A percentile compares a stretch with the other conserved stretches of the same genome.
Evolutionary conservation across 2,113 vertebrate genomes (phyloP).

Genomic region (Taurulus bubalis): DNA sequence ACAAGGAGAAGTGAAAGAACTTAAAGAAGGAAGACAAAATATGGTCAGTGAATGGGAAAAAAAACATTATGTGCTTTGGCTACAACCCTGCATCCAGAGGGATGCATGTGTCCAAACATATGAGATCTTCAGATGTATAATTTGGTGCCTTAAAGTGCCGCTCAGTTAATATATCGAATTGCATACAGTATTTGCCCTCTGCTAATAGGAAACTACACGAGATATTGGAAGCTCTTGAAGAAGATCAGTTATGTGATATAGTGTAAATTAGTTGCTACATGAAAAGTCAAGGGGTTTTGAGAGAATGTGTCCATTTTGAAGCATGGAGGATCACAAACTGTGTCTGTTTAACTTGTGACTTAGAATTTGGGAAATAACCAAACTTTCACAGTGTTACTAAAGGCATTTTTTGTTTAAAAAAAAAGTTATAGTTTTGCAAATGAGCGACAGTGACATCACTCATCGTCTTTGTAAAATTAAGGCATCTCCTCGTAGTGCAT

Average conservation of each 20-base stretch:
- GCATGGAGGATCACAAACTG: constrained; percentile 42
- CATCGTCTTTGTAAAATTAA: constrained; percentile 48
- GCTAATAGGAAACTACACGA: constrained; percentile 44
- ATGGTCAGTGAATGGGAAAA: constrained; percentile 15
- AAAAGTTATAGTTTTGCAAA: constrained; percentile 51
- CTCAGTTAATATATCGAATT: constrained; percentile 31
- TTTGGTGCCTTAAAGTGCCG: constrained; percentile 25
- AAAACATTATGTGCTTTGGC: constrained; percentile 23
- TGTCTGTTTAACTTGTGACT: constrained; percentile 8
- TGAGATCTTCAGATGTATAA: neutral
- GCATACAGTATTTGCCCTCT: constrained; percentile 49
- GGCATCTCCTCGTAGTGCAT: constrained; percentile 38
- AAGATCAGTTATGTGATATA: constrained; percentile 38
- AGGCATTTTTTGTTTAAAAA: constrained; percentile 46
- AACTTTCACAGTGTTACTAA: constrained; percentile 66
- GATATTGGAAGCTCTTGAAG: constrained; percentile 54
- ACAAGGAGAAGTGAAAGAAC: constrained; percentile 10
- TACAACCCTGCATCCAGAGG: constrained; percentile 30
- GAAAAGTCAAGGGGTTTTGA: constrained; percentile 18
- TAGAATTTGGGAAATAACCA: constrained; percentile 30
- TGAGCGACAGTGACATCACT: constrained; percentile 38
- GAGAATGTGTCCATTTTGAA: constrained; percentile 36
- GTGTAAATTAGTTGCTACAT: constrained; percentile 51
- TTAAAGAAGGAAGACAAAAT: constrained; percentile 18
- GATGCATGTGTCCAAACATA: constrained; percentile 21